Evolutionary conservation across 2,888 invertebrate species (phyloP).

Genomic region (Dioctria rufipes): DNA sequence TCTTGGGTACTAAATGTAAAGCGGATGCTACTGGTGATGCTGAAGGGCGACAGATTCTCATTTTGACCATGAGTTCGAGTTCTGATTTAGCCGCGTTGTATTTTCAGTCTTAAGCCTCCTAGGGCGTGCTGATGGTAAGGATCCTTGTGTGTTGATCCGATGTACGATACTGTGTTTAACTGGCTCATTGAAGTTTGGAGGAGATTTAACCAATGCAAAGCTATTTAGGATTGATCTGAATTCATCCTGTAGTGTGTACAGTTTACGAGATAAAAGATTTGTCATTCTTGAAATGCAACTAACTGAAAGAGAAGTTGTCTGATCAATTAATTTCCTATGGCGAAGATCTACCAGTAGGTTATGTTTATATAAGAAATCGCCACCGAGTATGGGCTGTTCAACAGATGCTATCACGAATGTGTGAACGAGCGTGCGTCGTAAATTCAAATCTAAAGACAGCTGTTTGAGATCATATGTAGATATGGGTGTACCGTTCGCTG

Average conservation of each 20-base stretch:
- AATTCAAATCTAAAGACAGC: background rate
- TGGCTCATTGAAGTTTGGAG: background rate
- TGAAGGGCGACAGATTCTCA: constrained; percentile 50
- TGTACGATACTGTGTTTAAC: constrained; percentile 31
- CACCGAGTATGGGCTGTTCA: background rate
- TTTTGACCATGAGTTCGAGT: constrained; percentile 27
- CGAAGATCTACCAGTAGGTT: background rate
- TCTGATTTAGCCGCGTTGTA: constrained; percentile 57
- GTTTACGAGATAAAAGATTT: background rate
- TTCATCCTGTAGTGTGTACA: background rate
- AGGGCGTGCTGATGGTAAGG: constrained; percentile 40
- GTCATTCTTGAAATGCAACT: background rate
- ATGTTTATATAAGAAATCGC: background rate
- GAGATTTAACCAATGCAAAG: background rate
- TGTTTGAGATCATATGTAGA: background rate
- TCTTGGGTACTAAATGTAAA: constrained; percentile 25
- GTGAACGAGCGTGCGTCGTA: background rate
- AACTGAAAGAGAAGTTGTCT: background rate
- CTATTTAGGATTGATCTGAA: background rate
- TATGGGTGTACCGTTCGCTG: constrained; percentile 9
- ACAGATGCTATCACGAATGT: background rate
- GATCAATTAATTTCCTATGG: background rate
- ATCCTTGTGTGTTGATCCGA: constrained; percentile 58
- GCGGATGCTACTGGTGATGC: constrained; percentile 34
- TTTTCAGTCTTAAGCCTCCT: constrained; percentile 50